Evolutionary conservation across 2,888 invertebrate species (phyloP).

Genomic region (Pseudococcus longispinus): DNA sequence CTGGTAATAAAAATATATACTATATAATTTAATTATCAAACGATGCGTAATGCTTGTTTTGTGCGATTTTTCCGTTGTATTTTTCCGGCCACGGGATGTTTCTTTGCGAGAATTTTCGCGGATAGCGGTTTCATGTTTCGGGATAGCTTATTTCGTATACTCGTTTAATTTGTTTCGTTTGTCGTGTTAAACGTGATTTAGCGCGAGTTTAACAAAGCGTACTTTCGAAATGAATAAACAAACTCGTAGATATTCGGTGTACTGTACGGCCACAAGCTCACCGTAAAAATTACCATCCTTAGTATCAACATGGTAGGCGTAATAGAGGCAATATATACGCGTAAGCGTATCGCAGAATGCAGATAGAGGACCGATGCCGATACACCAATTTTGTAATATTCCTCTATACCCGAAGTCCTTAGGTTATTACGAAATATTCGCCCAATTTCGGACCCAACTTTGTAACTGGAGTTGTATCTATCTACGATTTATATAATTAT

Average conservation of each 20-base stretch:
- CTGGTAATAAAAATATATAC: background rate
- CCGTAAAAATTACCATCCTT: background rate
- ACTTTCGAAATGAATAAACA: background rate
- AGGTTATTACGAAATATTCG: conserved; percentile 2
- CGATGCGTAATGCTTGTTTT: background rate
- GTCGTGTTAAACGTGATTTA: background rate
- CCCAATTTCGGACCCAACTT: background rate
- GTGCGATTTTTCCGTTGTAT: background rate
- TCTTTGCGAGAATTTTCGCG: background rate
- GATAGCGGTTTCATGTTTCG: background rate
- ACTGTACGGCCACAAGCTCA: background rate
- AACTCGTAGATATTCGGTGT: background rate
- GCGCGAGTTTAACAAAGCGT: background rate
- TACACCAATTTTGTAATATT: background rate
- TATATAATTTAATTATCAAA: background rate
- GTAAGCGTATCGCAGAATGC: background rate
- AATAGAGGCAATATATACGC: background rate
- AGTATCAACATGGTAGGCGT: background rate
- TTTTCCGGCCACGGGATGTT: background rate
- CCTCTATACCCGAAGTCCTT: background rate
- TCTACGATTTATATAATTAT: background rate
- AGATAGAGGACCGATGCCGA: background rate
- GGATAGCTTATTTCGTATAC: background rate
- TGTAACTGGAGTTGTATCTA: background rate
- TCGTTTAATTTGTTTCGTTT: background rate